Evolutionary conservation across 2,888 invertebrate species (phyloP).

Genomic region (Pachliopta kotzebuea): DNA sequence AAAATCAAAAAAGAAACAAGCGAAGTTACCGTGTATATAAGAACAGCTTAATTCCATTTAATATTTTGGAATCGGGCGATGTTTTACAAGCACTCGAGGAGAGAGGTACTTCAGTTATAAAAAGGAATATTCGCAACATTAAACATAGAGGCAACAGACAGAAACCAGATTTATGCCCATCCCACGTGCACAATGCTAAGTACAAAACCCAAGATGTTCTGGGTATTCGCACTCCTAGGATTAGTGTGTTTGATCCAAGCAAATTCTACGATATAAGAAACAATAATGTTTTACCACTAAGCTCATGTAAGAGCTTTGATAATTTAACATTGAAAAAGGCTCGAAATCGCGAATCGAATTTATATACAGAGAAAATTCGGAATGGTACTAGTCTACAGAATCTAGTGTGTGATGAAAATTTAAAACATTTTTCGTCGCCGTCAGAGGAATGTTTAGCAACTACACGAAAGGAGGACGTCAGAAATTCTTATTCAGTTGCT

Average conservation of each 20-base stretch:
- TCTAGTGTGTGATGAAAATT: constrained; percentile 58
- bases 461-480: constrained; percentile 50
- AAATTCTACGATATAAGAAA: constrained; percentile 65
- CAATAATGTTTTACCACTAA: constrained; percentile 58
- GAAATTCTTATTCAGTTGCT: constrained; percentile 65
- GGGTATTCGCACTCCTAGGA: constrained; percentile 62
- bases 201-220: constrained; percentile 62
- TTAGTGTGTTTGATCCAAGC: constrained; percentile 62
- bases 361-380: constrained; percentile 49
- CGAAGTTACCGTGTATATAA: constrained; percentile 76
- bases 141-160: constrained; percentile 60
- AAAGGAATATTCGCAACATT: constrained; percentile 68
- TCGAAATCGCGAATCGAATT: constrained; percentile 40
- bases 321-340: constrained; percentile 61
- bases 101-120: constrained; percentile 64
- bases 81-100: constrained; percentile 63
- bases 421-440: constrained; percentile 63
- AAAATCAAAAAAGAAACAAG: constrained; percentile 73
- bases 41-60: constrained; percentile 61
- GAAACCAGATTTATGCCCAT: constrained; percentile 47
- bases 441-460: constrained; percentile 44
- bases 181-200: constrained; percentile 41
- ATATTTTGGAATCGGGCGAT: constrained; percentile 56
- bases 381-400: constrained; percentile 69
- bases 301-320: constrained; percentile 73